Evolutionary conservation across 2,797 vertebrate species (phyloP).

Genomic region (Gambusia yucatana): DNA sequence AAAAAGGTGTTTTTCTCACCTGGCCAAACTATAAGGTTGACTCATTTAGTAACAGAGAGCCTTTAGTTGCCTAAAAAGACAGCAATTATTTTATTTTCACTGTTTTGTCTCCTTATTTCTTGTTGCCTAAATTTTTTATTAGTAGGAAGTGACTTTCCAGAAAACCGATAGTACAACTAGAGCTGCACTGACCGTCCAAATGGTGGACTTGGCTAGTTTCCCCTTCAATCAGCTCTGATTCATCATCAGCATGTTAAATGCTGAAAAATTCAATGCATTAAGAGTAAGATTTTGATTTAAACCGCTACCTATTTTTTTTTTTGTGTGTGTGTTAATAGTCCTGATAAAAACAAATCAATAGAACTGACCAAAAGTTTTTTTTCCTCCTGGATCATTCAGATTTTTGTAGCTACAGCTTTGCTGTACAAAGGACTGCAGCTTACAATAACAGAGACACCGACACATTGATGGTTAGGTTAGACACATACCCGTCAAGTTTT

Average conservation of each 20-base stretch:
- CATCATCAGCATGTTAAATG: background rate
- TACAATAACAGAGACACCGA: background rate
- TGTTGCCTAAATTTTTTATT: background rate
- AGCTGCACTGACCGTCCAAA: background rate
- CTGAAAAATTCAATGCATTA: background rate
- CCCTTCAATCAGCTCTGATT: background rate
- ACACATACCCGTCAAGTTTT: too few relatives aligned
- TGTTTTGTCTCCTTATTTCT: background rate
- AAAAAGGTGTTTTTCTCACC: background rate
- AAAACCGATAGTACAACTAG: background rate
- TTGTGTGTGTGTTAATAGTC: background rate
- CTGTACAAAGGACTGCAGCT: background rate
- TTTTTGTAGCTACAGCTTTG: background rate
- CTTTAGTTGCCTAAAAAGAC: background rate
- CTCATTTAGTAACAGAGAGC: background rate
- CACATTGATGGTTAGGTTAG: background rate
- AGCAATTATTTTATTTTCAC: background rate
- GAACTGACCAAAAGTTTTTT: too few relatives aligned
- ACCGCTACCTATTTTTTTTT: background rate
- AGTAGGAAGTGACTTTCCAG: background rate
- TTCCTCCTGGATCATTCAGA: background rate
- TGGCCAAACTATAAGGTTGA: background rate
- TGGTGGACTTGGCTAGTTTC: background rate
- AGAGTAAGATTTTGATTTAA: background rate
- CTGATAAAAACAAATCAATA: background rate